Base-by-base conservation (phyloP, 37 sponge, comb jelly and placozoan species). In the Beroe forskalii region DNA sequence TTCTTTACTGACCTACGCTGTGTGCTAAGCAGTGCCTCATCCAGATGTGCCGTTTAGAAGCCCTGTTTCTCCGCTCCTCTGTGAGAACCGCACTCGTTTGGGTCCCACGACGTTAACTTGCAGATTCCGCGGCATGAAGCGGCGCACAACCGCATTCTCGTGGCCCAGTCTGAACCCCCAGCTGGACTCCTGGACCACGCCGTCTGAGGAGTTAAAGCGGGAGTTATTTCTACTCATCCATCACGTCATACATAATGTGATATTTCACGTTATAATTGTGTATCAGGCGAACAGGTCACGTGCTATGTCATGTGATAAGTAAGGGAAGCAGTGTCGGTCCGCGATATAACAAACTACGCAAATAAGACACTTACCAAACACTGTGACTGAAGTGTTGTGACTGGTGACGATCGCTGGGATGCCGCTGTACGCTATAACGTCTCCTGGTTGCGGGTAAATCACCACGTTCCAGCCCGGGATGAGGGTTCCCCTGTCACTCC, bases 401-500 rank as follows among this genome's bases (percentile, higher is more conserved):
- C 40, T 38, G 75, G 40, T 37, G 6, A 72, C 75, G 4, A 72
- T 30, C 1, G 75, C 75, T 3, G 75, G 75, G 4, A 72, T 33
- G 22, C 75, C 75, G 40, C 35, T 72, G 39, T 72, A 72, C 23
- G 75, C 75, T 14, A 72, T 72, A 1, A 72, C 39, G 39, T 72
- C 75, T 12, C 75, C 75, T 3, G 75, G 75, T 37, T 72, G 75
- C 3, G 75, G 75, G 39, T 72, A 72, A 4, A 72, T 39, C 75
- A 72, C 75, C 75, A 72, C 75, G 22, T 72, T 72, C 75, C 75
- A 72, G 20, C 75, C 75, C 8, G 75, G 75, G 4, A 72, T 72
- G 23, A 22, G 28, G 36, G 75, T 72, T 22, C 40, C 75, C 35
- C 75, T 72, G 40, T 72, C 75, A 32, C 75, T 72, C 75, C 75